These are phyloP conservation scores for pig (Sus scrofa) DNA, from an alignment of 2,113 vertebrate species.

Conservation along the genomic window T2T-Sscrofa CM000812.6:174197501-174198000, in stretches of 20 bases:
- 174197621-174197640: not conserved
- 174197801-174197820: not conserved
- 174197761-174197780: not conserved
- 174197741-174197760: not conserved
- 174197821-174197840: not conserved
- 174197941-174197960: constrained; percentile 4
- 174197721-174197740: not conserved
- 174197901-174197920: not conserved
- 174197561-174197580: not conserved
- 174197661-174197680: not conserved
- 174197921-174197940: not conserved
- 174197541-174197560: not conserved
- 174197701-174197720: not conserved
- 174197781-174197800: not conserved
- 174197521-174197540: not conserved
- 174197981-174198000: not conserved
- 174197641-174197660: not conserved
- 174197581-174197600: constrained; percentile 14
- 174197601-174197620: not conserved
- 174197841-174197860: not conserved
- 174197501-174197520: constrained; percentile 60
- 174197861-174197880: not conserved
- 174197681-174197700: not conserved
- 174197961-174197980: constrained; percentile 19
- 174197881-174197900: not conserved